A percentile compares a stretch with the other conserved stretches of the same genome.
phyloP scores from a whole-genome alignment of 1,140 invertebrate genomes.

The Drosophila tropicalis region DNA sequence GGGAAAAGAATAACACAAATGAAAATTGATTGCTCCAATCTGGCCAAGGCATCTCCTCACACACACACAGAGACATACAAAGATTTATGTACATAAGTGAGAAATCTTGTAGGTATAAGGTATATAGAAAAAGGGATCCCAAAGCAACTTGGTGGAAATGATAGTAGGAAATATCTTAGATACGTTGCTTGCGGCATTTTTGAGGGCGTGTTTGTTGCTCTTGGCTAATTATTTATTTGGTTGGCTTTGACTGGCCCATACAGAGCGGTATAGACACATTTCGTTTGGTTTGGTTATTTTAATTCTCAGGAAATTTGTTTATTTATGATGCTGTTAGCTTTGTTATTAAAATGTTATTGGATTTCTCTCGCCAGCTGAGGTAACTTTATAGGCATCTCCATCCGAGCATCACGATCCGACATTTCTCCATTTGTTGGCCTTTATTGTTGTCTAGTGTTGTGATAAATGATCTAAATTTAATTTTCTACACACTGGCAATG shows the following conservation, averaged over 20 bases:
- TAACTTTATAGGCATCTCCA: slow-evolving; percentile 36
- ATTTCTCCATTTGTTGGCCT: neutral
- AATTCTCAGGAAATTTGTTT: slow-evolving; percentile 71
- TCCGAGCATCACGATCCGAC: neutral
- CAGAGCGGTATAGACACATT: slow-evolving; percentile 58
- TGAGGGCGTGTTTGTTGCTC: slow-evolving; percentile 62
- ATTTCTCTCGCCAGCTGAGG: slow-evolving; percentile 76
- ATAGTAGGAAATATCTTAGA: slow-evolving; percentile 38
- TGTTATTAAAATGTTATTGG: slow-evolving; percentile 82
- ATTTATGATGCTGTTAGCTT: slow-evolving; percentile 73
- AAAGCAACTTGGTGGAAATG: neutral
- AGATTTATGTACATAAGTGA: slow-evolving; percentile 55
- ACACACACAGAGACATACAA: neutral
- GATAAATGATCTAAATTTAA: slow-evolving; percentile 67
- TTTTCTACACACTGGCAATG: slow-evolving; percentile 14
- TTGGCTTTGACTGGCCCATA: slow-evolving; percentile 4
- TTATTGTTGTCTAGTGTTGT: slow-evolving; percentile 48
- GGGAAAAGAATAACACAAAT: neutral
- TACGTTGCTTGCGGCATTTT: slow-evolving; percentile 56
- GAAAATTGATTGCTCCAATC: slow-evolving; percentile 76
- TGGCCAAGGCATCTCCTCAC: slow-evolving; percentile 53
- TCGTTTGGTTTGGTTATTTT: slow-evolving; percentile 25
- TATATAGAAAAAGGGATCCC: slow-evolving; percentile 40
- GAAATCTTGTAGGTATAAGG: slow-evolving; percentile 73
- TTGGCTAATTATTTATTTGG: slow-evolving; percentile 74